Evolutionary conservation across 2,797 vertebrate species (phyloP).

Genomic region (Nyctalus aviator): DNA sequence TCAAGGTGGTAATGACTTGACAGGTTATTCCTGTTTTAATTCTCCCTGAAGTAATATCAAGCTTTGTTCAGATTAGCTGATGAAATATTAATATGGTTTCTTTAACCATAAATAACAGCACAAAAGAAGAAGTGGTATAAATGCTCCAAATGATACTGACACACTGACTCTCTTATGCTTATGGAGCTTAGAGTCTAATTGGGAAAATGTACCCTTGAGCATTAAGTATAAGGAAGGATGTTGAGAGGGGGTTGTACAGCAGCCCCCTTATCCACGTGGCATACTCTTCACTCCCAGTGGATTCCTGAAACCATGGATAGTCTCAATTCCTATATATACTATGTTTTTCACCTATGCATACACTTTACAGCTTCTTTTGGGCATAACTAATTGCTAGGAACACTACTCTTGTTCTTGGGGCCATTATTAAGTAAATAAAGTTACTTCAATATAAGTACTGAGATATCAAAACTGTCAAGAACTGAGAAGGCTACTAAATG

Average conservation of each 20-base stretch:
- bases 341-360: neutral
- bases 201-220: neutral
- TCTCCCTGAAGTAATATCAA: neutral
- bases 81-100: neutral
- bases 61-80: conserved; percentile 27
- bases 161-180: neutral
- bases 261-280: neutral
- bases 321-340: neutral
- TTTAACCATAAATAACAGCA: conserved; percentile 14
- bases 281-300: neutral
- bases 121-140: neutral
- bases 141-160: neutral
- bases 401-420: neutral
- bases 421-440: neutral
- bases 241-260: neutral
- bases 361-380: neutral
- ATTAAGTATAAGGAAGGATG: neutral
- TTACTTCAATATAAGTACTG: neutral
- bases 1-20: conserved; percentile 2
- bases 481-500: neutral
- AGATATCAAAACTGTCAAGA: neutral
- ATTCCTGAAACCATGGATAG: neutral
- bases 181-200: neutral
- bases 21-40: neutral
- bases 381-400: neutral